Base-by-base conservation (phyloP, 2,888 invertebrate species). In the Epistrophella euchroma region DNA sequence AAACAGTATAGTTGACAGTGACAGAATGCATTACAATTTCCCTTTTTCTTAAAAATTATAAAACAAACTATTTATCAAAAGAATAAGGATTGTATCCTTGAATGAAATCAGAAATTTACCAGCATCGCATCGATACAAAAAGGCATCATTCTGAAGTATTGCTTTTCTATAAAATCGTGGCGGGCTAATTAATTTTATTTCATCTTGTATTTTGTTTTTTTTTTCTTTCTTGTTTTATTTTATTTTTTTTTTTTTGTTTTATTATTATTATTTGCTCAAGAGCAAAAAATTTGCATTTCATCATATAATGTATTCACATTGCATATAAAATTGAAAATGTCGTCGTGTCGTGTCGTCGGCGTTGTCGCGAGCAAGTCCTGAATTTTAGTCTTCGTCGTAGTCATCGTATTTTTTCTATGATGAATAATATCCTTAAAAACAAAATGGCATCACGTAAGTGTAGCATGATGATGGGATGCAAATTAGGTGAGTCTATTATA, bases 311-410 rank as follows among this genome's bases (percentile, higher is more conserved):
- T 86, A 86, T 86, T 86, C 86, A 82, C 25, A 50, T 62, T 86
- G 86, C 86, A 86, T 86, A 86, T 78, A 82, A 86, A 78, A 86
- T 86, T 77, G 82, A 86, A 86, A 86, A 82, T 86, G 81, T 50
- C 60, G 72, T 19, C 40, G 45, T 45, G 28, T 78, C 76, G 58
- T 68, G 60, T 17, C 17, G 56, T 62, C n/a, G 47, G 73, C 56
- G 60, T 55, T 58, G 64, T 62, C n/a, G 28, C 13, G 4, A 52
- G 25, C 22, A 25, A 52, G 50, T 52, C 15, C 13, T 25, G 25
- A 52, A 28, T 28, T 52, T 52, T 28, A 6, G 52, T 52, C 25
- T n/a, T 52, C 6, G 7, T 9, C 6, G 2, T 52, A 10, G 10
- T 28, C n/a, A 9, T 52, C 37, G n/a, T 37, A 50, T 37, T 19